phyloP scores from a whole-genome alignment of 2,888 invertebrate species.

The Athetis lepigone region DNA sequence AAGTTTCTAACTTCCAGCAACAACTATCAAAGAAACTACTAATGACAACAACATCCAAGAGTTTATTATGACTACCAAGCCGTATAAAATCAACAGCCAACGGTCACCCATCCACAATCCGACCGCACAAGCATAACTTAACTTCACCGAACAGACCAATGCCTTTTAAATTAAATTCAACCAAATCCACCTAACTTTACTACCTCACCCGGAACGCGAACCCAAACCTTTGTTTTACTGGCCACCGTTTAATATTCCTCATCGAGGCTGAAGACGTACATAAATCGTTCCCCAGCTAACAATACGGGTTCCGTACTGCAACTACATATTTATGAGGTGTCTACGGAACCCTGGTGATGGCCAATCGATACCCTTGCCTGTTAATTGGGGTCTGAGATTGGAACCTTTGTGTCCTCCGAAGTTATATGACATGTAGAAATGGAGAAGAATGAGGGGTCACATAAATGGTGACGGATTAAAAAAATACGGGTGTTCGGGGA shows the following conservation, averaged over 20 bases:
- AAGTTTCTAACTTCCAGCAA: no score
- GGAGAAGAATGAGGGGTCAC: slow-evolving; percentile 37
- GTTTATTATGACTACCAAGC: no score
- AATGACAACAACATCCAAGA: no score
- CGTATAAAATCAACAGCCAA: no score
- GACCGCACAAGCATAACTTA: no score
- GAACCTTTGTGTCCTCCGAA: slow-evolving; percentile 38
- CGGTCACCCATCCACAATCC: no score
- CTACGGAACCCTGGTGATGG: slow-evolving; percentile 66
- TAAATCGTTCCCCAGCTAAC: slow-evolving; percentile 71
- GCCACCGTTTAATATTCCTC: slow-evolving; percentile 65
- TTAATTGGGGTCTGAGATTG: slow-evolving; percentile 70
- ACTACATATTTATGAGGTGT: slow-evolving; percentile 79
- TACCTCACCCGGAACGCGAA: slow-evolving; percentile 35
- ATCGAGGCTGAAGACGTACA: slow-evolving; percentile 67
- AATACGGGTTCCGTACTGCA: slow-evolving; percentile 69
- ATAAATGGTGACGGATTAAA: slow-evolving; percentile 23
- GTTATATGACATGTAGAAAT: slow-evolving; percentile 44
- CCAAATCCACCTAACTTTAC: slow-evolving; percentile 24
- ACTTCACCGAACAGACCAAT: neutral
- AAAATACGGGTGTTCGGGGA: slow-evolving; percentile 8
- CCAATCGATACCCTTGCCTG: slow-evolving; percentile 72
- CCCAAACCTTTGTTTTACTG: slow-evolving; percentile 59
- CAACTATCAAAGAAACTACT: no score
- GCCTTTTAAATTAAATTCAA: slow-evolving; percentile 43